A percentile compares a stretch with the other conserved stretches of the same genome.
Evolutionary conservation across 1,140 invertebrate species (phyloP).

Genomic region (Drosophila simulans): DNA sequence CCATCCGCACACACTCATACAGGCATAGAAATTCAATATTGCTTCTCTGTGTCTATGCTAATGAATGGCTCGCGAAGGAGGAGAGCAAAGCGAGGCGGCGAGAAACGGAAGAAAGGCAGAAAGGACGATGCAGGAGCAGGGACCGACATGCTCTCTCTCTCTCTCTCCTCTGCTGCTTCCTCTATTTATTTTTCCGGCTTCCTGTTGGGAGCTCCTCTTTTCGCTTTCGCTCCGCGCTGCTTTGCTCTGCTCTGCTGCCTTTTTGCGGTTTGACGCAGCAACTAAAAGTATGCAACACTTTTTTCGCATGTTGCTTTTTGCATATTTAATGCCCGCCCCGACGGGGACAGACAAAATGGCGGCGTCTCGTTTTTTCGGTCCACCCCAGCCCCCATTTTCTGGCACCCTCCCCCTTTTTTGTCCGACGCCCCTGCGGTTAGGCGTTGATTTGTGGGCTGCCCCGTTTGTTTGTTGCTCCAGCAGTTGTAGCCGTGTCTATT

Average conservation of each 20-base stretch:
- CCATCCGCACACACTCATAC: slow-evolving; percentile 7
- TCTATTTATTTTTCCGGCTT: slow-evolving; percentile 81
- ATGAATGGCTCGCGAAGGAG: slow-evolving; percentile 64
- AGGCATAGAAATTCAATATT: slow-evolving; percentile 78
- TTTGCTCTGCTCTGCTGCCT: slow-evolving; percentile 58
- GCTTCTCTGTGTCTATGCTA: slow-evolving; percentile 76
- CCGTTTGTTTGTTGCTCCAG: slow-evolving; percentile 50
- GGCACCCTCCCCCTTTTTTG: background rate
- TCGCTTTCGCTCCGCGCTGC: slow-evolving; percentile 27
- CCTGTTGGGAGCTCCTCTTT: slow-evolving; percentile 47
- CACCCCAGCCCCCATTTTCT: background rate
- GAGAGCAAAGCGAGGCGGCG: background rate
- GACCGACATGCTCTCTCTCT: background rate
- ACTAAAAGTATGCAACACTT: slow-evolving; percentile 82
- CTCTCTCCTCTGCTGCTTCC: background rate
- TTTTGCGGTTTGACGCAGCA: slow-evolving; percentile 79
- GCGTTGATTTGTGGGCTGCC: slow-evolving; percentile 77
- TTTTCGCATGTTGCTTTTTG: slow-evolving; percentile 80
- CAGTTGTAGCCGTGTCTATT: slow-evolving; percentile 65
- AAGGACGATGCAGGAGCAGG: background rate
- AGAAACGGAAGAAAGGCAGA: background rate
- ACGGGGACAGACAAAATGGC: slow-evolving; percentile 76
- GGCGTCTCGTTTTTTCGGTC: slow-evolving; percentile 39
- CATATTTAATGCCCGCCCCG: slow-evolving; percentile 70
- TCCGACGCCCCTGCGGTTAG: slow-evolving; percentile 60